A percentile compares a stretch with the other conserved stretches of the same genome.
These are phyloP conservation scores for Caenorhabditis briggsae DNA, from an alignment of 1,140 invertebrate species.

Conservation along the genomic window DNA sequence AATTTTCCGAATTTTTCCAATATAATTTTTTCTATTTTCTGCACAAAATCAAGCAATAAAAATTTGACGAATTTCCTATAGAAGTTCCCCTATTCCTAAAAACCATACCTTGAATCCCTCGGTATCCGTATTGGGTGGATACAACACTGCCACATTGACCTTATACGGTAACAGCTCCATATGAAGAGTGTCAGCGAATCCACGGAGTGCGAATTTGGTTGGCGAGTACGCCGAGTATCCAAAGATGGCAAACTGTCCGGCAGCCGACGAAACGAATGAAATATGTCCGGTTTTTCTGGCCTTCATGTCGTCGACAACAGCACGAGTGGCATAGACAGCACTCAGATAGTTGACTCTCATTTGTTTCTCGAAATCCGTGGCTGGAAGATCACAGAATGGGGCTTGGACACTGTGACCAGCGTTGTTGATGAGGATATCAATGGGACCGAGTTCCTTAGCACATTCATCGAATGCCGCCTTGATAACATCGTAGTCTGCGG, in stretches of 20 bases:
- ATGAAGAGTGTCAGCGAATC: slow-evolving; percentile 90
- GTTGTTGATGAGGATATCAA: slow-evolving; percentile 91
- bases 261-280: slow-evolving; percentile 86
- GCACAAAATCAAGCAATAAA: too few species aligned
- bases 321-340: slow-evolving; percentile 80
- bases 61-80: too few species aligned
- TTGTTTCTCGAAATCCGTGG: slow-evolving; percentile 80
- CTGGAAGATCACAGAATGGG: slow-evolving; percentile 86
- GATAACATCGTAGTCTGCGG: slow-evolving; percentile 58
- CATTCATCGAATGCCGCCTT: slow-evolving; percentile 79
- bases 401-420: slow-evolving; percentile 82
- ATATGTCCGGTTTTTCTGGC: slow-evolving; percentile 82
- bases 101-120: slow-evolving; percentile 84
- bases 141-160: slow-evolving; percentile 87
- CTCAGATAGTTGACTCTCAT: slow-evolving; percentile 82
- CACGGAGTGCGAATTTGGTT: slow-evolving; percentile 84
- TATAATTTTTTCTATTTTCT: too few species aligned
- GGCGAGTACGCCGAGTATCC: slow-evolving; percentile 91
- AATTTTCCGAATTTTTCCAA: too few species aligned
- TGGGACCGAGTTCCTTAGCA: slow-evolving; percentile 83
- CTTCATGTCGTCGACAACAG: slow-evolving; percentile 79
- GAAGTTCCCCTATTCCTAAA: not conserved
- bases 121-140: slow-evolving; percentile 97
- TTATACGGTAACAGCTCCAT: slow-evolving; percentile 85
- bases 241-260: slow-evolving; percentile 89